phyloP scores from a whole-genome alignment of 2,888 invertebrate species.

The Hermaeophaga mercurialis region DNA sequence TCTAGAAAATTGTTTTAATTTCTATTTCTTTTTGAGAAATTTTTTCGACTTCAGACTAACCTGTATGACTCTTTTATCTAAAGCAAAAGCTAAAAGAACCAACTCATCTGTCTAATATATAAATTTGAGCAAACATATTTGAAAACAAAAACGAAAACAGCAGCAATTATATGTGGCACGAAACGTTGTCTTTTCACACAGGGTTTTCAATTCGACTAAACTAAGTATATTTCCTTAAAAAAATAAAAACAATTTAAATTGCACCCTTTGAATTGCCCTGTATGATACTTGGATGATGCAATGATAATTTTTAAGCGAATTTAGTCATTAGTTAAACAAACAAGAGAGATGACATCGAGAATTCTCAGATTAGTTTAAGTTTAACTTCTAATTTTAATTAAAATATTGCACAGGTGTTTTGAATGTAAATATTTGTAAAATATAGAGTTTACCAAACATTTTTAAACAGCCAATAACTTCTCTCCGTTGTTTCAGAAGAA shows the following conservation, averaged over 20 bases:
- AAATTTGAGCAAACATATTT: constrained; percentile 19
- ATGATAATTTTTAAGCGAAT: neutral
- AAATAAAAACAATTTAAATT: constrained; percentile 8
- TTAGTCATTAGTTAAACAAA: too few species aligned
- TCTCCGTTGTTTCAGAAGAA: too few species aligned
- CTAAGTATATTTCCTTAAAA: constrained; percentile 1
- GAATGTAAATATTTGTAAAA: too few species aligned
- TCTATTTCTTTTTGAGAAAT: too few species aligned
- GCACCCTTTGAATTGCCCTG: constrained; percentile 6
- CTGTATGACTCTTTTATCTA: neutral
- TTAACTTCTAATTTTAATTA: too few species aligned
- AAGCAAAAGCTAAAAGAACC: constrained; percentile 11
- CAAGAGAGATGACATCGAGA: too few species aligned
- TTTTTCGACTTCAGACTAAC: neutral
- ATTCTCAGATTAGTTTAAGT: too few species aligned
- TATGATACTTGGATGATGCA: constrained; percentile 13
- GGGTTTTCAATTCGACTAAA: constrained; percentile 3
- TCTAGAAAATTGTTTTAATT: too few species aligned
- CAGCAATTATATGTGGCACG: constrained; percentile 18
- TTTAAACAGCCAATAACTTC: too few species aligned
- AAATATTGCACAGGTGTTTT: too few species aligned
- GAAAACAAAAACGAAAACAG: constrained; percentile 5
- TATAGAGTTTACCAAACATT: too few species aligned
- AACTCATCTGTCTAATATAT: constrained; percentile 3
- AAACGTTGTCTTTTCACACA: constrained; percentile 11